These are phyloP conservation scores for Coryphaenoides rupestris DNA, from an alignment of 2,113 vertebrate species.

Conservation along the genomic window DNA sequence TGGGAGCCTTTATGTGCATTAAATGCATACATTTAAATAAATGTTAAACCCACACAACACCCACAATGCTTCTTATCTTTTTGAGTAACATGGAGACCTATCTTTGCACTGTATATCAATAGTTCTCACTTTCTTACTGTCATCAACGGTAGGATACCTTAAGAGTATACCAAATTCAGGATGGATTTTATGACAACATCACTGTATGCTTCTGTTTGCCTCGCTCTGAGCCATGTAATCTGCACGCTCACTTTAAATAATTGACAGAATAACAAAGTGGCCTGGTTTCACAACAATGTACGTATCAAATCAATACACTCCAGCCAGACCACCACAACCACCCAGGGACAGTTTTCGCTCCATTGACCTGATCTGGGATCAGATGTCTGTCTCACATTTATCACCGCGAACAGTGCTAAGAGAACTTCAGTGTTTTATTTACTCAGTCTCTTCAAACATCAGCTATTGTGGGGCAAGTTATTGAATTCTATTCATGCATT, in stretches of 20 bases:
- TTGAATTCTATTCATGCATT: conserved; percentile 1
- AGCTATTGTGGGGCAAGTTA: background rate
- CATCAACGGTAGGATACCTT: too few species aligned
- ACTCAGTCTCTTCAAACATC: background rate
- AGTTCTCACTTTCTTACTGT: too few species aligned
- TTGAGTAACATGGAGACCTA: too few species aligned
- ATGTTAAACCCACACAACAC: too few species aligned
- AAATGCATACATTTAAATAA: too few species aligned
- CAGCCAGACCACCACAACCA: conserved; percentile 47
- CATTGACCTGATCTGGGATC: background rate
- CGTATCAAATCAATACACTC: conserved; percentile 59
- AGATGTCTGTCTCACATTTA: background rate
- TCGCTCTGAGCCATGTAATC: background rate
- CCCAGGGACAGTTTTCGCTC: conserved; percentile 16
- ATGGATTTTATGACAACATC: too few species aligned
- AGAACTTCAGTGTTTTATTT: background rate
- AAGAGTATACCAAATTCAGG: too few species aligned
- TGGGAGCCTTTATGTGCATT: too few species aligned
- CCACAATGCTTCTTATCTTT: too few species aligned
- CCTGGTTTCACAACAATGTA: conserved; percentile 39
- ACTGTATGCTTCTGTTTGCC: too few species aligned
- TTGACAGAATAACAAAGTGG: conserved; percentile 44
- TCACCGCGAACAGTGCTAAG: background rate
- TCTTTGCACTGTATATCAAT: too few species aligned
- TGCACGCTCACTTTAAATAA: conserved; percentile 61